Percentiles rank a stretch among this genome's conserved stretches.
Conservation (phyloP, 2,113 vertebrate genomes). For the Prionailurus viverrinus region DNA sequence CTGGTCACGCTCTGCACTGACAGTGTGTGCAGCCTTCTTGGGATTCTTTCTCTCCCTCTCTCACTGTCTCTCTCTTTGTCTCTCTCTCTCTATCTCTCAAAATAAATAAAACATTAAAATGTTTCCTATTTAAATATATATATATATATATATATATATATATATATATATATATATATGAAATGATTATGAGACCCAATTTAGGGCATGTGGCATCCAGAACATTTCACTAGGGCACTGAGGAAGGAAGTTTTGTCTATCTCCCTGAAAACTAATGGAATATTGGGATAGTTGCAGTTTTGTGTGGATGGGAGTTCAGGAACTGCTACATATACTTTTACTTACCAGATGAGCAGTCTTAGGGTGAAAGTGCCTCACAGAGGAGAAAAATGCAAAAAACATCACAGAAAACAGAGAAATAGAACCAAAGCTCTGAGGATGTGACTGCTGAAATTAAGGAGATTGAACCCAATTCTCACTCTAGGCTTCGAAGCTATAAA, state of each 20-base stretch:
- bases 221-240: neutral
- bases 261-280: neutral
- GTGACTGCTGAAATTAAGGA: neutral
- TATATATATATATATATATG: neutral
- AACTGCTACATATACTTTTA: neutral
- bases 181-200: neutral
- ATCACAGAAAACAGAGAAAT: neutral
- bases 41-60: too few relatives aligned
- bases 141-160: too few relatives aligned
- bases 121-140: too few relatives aligned
- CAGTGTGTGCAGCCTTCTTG: too few relatives aligned
- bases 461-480: neutral
- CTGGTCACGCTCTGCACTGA: too few relatives aligned
- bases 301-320: neutral
- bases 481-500: neutral
- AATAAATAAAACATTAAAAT: too few relatives aligned
- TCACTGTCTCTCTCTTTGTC: too few relatives aligned
- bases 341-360: neutral
- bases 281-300: neutral
- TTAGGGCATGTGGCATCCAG: neutral
- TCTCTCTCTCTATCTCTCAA: too few relatives aligned
- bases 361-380: neutral
- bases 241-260: neutral
- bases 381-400: neutral
- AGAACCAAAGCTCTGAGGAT: neutral